Conservation (phyloP, 1,140 invertebrate species). For the Drosophila truncata region DNA sequence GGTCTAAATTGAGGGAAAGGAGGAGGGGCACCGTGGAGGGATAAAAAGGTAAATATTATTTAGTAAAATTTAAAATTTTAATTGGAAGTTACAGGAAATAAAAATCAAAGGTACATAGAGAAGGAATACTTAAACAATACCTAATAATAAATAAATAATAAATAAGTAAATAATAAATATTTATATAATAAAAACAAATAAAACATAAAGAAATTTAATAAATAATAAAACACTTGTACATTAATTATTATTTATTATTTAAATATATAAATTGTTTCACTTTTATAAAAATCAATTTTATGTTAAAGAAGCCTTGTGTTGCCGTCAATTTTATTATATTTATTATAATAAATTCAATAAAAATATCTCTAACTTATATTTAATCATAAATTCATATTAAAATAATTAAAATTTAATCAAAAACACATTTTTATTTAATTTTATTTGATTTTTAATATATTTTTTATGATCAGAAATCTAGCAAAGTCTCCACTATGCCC, state of each 20-base stretch:
- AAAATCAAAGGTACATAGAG: neutral
- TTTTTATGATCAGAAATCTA: neutral
- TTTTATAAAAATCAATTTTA: neutral
- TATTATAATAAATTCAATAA: neutral
- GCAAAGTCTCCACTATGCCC: slow-evolving; percentile 24
- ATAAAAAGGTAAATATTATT: neutral
- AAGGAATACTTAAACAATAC: neutral
- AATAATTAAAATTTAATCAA: no score
- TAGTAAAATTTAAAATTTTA: neutral
- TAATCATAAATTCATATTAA: neutral
- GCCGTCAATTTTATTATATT: no score
- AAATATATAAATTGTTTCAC: neutral
- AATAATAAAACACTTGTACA: neutral
- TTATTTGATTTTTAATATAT: neutral
- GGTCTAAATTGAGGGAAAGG: slow-evolving; percentile 33
- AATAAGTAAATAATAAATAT: neutral
- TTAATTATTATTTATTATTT: neutral
- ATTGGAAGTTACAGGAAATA: neutral
- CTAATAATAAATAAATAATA: neutral
- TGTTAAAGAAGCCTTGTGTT: accelerated
- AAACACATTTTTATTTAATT: neutral
- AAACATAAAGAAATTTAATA: neutral
- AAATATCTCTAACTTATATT: neutral
- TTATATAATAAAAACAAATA: neutral
- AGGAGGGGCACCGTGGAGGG: neutral